Base-by-base conservation (phyloP, 2,888 invertebrate genomes). In the Polymixis lichenea region DNA sequence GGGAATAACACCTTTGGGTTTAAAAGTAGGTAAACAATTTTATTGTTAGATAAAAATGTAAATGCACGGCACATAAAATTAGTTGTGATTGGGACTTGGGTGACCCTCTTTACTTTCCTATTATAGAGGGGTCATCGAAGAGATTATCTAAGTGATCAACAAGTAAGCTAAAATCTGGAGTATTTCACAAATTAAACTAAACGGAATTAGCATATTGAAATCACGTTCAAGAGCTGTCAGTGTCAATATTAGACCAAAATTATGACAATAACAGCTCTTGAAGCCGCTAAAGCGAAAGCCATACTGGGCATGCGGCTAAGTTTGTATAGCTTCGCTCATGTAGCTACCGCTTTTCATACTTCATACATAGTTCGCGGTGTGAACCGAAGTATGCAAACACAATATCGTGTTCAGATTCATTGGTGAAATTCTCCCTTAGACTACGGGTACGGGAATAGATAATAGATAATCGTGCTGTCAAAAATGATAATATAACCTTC, bases 1-100 rank as follows among this genome's bases (percentile, higher is more conserved):
- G 13, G 17, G 17, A 64, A 53, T 62, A 58, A 80, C 80, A 75
- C 80, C 60, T 77, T 25, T 22, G 17, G n/a, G n/a, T 75, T 65
- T 60, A 46, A 11, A 66, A 66, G 13, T n/a, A 58, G 22, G 11
- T n/a, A 38, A 51, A 8, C 7, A 38, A 32, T 17, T 51, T 51
- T 32, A 32, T 32, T 70, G 6, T 28, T 22, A 7, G 25, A 25
- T 49, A 55, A 75, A 53, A 51, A 32, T 71, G 38, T 17, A 17
- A 73, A 38, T 38, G 13, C 22, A 22, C 0, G 32, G n/a, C 17
- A 62, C 22, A 25, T 38, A 51, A 53, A 61, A 9, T 17, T 43
- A 13, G 32, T 46, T 17, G 22, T 19, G 11, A 58, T 17, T 49
- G 25, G 9, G 43, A 11, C 43, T 46, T 43, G 8, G 43, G 11